Percentiles rank a stretch among this genome's conserved stretches.
phyloP scores from a whole-genome alignment of 2,113 vertebrate genomes.

The Semnornis frantzii region DNA sequence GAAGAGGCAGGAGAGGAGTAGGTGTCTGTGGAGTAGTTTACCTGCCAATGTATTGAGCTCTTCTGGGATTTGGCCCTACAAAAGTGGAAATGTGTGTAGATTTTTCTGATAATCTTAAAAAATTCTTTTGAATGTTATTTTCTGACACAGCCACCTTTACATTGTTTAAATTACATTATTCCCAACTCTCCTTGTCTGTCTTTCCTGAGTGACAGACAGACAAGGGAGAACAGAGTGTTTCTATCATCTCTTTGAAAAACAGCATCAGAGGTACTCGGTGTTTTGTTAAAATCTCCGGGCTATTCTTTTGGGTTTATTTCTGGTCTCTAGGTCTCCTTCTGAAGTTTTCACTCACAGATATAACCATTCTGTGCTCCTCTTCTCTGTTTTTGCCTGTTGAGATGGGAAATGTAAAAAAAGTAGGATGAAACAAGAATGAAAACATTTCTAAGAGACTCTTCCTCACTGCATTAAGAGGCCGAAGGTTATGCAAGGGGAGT shows the following conservation, averaged over 20 bases:
- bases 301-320: background rate
- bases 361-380: background rate
- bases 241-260: background rate
- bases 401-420: background rate
- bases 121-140: background rate
- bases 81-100: background rate
- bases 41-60: background rate
- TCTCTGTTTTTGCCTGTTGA: background rate
- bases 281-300: background rate
- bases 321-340: background rate
- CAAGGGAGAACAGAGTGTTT: background rate
- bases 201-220: background rate
- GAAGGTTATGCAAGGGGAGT: slow-evolving; percentile 54
- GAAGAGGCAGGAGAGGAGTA: background rate
- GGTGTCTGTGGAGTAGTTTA: background rate
- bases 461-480: slow-evolving; percentile 47
- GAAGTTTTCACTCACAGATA: background rate
- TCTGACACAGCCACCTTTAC: background rate
- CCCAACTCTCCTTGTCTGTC: background rate
- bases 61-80: background rate
- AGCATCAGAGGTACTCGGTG: background rate
- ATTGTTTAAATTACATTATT: background rate
- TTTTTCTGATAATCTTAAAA: background rate
- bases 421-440: background rate
- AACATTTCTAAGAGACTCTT: slow-evolving; percentile 11